Percentiles rank a stretch among this genome's conserved stretches.
These are phyloP conservation scores for Perizoma affinitatum DNA, from an alignment of 2,888 invertebrate species.

Conservation along the genomic window DNA sequence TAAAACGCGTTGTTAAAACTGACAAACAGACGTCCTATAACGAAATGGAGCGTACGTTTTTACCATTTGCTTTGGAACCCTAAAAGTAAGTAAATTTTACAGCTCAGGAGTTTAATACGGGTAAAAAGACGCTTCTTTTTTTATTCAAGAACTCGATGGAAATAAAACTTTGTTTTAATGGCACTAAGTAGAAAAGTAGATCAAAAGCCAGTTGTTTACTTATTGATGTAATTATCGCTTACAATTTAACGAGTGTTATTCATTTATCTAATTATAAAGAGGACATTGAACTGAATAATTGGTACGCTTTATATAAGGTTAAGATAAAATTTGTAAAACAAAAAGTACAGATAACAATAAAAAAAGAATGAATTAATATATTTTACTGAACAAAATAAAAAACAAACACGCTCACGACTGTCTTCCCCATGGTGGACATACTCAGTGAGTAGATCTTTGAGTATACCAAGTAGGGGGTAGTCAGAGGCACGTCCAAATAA, in stretches of 20 bases:
- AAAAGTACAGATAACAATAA: background rate
- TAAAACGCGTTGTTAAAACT: too few relatives aligned
- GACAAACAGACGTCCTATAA: too few relatives aligned
- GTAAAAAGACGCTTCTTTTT: conserved; percentile 3
- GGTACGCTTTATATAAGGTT: conserved; percentile 37
- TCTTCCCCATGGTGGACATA: too few relatives aligned
- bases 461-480: too few relatives aligned
- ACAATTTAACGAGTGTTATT: conserved; percentile 46
- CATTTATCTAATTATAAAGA: conserved; percentile 52
- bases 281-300: conserved; percentile 59
- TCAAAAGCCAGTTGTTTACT: conserved; percentile 7
- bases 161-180: conserved; percentile 5
- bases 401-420: too few relatives aligned
- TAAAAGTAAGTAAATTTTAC: too few relatives aligned
- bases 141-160: conserved; percentile 1
- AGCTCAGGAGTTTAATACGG: background rate
- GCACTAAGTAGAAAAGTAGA: background rate
- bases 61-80: too few relatives aligned
- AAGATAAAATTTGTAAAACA: conserved; percentile 3
- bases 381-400: too few relatives aligned
- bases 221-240: conserved; percentile 23
- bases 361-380: too few relatives aligned
- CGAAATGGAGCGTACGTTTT: too few relatives aligned
- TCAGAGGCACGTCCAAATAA: too few relatives aligned
- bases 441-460: too few relatives aligned